Base-by-base conservation (phyloP, 2,888 invertebrate species). In the Galeopsomyia nigrocyanea region DNA sequence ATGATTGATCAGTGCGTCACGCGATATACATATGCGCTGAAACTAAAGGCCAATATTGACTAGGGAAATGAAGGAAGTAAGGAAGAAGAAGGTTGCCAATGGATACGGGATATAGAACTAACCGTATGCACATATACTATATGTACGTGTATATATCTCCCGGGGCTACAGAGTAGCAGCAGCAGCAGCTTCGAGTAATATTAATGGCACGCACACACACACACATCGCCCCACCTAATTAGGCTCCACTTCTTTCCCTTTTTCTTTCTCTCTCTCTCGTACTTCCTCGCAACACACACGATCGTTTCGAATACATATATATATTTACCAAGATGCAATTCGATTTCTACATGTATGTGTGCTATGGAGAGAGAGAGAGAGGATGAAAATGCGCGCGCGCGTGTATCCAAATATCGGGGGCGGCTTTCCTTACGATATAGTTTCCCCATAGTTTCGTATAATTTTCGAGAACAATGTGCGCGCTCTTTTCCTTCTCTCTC, bases 381-480 rank as follows among this genome's bases (percentile, higher is more conserved):
- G 31, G 62, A 21, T 46, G 39, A 39, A 39, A 39, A 21, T 22
- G 17, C 21, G 21, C 55, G n/a, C 55, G n/a, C 26, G 26, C 26
- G 26, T 49, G 16, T 62, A 71, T 67, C 72, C 39, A 72, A 72
- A 63, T 72, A 63, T 62, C 56, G 58, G 47, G 31, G 51, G n/a
- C 9, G 46, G 70, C 53, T 81, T 81, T 79, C 77, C 79, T 80
- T 39, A 39, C 26, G 26, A 26, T 69, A 62, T 69, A 62, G 73
- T 82, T 85, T 84, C 81, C 81, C 82, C 39, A 39, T 78, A 79
- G 80, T 82, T 84, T 85, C 83, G 81, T 82, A 82, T 83, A 82
- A 84, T 84, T 85, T 84, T 79, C 78, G 80, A 80, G 85, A 84
- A 84, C 82, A 83, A 82, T 83, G 78, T 77, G 31, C 7, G 68